Evolutionary conservation across 37 sponge, comb jelly and placozoan species (phyloP).

Genomic region (Dysidea cf. avara): DNA sequence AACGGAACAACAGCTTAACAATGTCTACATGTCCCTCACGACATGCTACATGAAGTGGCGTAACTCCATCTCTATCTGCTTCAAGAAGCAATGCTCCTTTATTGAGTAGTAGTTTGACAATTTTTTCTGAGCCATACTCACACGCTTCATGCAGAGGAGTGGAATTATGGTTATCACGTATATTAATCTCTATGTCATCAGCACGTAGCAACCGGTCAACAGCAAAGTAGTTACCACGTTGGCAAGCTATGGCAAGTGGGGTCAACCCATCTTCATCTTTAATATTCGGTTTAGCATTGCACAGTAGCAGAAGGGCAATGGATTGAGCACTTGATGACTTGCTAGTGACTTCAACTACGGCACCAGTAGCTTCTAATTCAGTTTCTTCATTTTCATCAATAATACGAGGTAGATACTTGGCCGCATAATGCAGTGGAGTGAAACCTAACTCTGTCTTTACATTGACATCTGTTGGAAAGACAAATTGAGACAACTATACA

Average conservation of each 20-base stretch:
- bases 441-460: slow-evolving; percentile 29
- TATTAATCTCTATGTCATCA: slow-evolving; percentile 10
- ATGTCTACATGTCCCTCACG: slow-evolving; percentile 72
- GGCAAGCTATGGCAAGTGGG: slow-evolving; percentile 80
- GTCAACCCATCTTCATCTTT: slow-evolving; percentile 70
- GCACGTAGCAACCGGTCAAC: slow-evolving; percentile 47
- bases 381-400: background rate
- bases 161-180: slow-evolving; percentile 57
- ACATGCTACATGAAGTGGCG: slow-evolving; percentile 77
- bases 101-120: slow-evolving; percentile 62
- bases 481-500: no score
- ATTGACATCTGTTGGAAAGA: slow-evolving; percentile 14
- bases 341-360: slow-evolving; percentile 15
- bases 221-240: slow-evolving; percentile 61
- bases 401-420: slow-evolving; percentile 62
- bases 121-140: slow-evolving; percentile 45
- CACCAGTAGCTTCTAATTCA: slow-evolving; percentile 6
- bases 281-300: slow-evolving; percentile 26
- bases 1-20: no score
- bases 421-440: slow-evolving; percentile 87
- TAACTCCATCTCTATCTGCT: slow-evolving; percentile 40
- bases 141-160: slow-evolving; percentile 88
- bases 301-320: slow-evolving; percentile 38
- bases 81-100: slow-evolving; percentile 6
- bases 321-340: slow-evolving; percentile 29